Evolutionary conservation across 2,888 invertebrate genomes (phyloP), one percentile per base, ranked within the genome.

Genomic region (Pandemis corylana): DNA sequence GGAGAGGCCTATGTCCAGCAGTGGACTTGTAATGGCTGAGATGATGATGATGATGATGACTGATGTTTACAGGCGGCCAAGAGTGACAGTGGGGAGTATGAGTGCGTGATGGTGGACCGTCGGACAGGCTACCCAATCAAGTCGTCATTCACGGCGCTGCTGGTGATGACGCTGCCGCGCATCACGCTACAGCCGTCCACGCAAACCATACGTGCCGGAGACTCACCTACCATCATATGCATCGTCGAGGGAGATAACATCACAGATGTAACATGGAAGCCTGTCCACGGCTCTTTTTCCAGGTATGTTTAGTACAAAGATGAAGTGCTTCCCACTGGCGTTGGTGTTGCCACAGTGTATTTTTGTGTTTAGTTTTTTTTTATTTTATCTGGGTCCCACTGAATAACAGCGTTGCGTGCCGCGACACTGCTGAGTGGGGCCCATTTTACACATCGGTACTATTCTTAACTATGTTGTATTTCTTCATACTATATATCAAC

Each of bases 61-160:
- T 13, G n/a, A 13, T n/a, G 13, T 51, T 5, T n/a, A n/a, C 77
- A 94, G 94, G 95, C 97, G 4, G 95, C 96, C 0, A 93, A 95
- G 44, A 93, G 91, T n/a, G 98, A 99, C 86, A 96, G 96, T 53
- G 98, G 98, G 0, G 94, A 96, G 71, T 99, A 98, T 86, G 95
- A 97, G 64, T 99, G 99, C 86, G 95, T 95, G 0, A 97, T 89
- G 7, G 79, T 83, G 67, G 85, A 89, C 80, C 79, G 78, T 0
- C 77, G 81, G 36, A 86, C 84, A 0, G 76, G 83, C 2, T 87
- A 86, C 6, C 80, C 87, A 0, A 82, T 85, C 67, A 81, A 81
- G 13, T 85, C 89, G 0, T 83, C 84, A 0, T 84, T 86, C 76
- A 88, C 89, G 6, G 84, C 79, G 5, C 76, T 94, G 28, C 78